phyloP scores from a whole-genome alignment of 2,113 vertebrate species.

The Phrynosoma platyrhinos region DNA sequence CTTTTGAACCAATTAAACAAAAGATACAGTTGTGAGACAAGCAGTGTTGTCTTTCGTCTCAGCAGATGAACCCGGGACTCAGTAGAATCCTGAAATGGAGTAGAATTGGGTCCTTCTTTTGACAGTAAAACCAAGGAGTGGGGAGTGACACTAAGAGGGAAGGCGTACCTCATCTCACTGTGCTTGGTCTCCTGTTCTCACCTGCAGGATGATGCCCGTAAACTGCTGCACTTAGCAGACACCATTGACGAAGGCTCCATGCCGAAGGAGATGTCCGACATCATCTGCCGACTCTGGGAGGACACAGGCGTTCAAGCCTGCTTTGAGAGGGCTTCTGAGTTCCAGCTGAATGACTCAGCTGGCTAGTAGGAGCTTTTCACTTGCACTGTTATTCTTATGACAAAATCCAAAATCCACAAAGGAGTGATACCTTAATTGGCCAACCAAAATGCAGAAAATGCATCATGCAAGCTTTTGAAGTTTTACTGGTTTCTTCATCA shows the following conservation, averaged over 20 bases:
- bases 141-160: accelerated
- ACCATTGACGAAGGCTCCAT: constrained; percentile 96
- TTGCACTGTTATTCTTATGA: background rate
- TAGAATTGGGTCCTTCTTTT: background rate
- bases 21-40: background rate
- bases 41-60: background rate
- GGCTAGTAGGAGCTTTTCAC: constrained; percentile 86
- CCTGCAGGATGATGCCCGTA: constrained; percentile 91
- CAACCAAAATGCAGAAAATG: too few relatives aligned
- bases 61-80: background rate
- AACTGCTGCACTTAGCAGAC: constrained; percentile 94
- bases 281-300: constrained; percentile 94
- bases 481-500: too few relatives aligned
- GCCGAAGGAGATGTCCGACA: constrained; percentile 95
- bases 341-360: constrained; percentile 97
- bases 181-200: background rate
- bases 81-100: background rate
- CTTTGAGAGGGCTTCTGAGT: constrained; percentile 94
- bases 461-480: too few relatives aligned
- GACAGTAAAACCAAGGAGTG: background rate
- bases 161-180: background rate
- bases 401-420: background rate
- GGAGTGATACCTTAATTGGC: too few relatives aligned
- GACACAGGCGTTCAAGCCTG: constrained; percentile 93
- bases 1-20: background rate